Base-by-base conservation (phyloP, 2,113 vertebrate genomes). In the Hippocampus zosterae region DNA sequence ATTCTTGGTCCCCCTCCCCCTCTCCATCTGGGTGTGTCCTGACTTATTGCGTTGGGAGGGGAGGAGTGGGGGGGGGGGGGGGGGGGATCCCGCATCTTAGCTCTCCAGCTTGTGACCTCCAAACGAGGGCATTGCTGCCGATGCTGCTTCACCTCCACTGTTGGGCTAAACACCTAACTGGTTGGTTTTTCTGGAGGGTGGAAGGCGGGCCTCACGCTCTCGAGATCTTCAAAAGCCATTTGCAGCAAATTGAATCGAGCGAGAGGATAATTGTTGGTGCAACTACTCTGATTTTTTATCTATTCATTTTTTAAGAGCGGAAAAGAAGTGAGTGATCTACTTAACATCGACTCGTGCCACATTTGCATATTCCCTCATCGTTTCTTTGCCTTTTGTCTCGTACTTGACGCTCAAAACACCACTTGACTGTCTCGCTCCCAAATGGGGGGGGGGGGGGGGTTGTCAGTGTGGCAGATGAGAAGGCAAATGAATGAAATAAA, bases 1-100 rank as follows among this genome's bases (percentile, higher is more conserved):
- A 75, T 71, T 42, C 37, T 44, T 42, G 65, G 56, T 66, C 63
- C 68, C 70, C 60, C 75, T 66, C 55, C 66, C 71, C 78, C 21
- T 78, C 79, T 72, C 68, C 70, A 60, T 69, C 87, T 90, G 88
- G 89, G 90, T 91, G 91, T 91, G 91, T 89, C 88, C 84, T 85
- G 75, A 80, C 85, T 85, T 81, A 85, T 82, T 90, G 87, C 82
- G 75, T 89, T 81, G 60, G 68, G 76, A 79, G 60, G 77, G 86
- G 79, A 87, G 84, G 87, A 82, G 83, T 72, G 73, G 73, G 72
- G 81, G 63, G 79, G 81, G 63, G 79, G n/a, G 73, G 73, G 72
- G n/a, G n/a, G 76, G 81, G 63, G 79, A 84, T 80, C 85, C 42
- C 61, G 57, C 57, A 60, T 60, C 77, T 81, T 37, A 37, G 33